Percentiles rank a stretch among this genome's conserved stretches.
Conservation (phyloP, 1,140 invertebrate genomes). For the Monomorium pharaonis region DNA sequence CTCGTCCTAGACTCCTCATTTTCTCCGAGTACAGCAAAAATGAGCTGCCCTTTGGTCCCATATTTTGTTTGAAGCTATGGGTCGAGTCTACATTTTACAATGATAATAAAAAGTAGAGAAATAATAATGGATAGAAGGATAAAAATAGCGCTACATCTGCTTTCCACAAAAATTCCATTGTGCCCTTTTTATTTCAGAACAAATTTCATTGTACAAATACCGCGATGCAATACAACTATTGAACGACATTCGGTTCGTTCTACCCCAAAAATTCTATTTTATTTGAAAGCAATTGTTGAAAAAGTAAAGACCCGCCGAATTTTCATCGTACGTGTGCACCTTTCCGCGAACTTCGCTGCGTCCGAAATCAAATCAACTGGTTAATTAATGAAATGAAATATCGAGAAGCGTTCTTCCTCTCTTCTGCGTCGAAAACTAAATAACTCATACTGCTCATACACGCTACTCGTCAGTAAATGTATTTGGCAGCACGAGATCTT, state of each 20-base stretch:
- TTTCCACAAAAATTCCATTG: slow-evolving; percentile 1
- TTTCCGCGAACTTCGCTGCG: neutral
- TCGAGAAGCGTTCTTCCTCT: slow-evolving; percentile 19
- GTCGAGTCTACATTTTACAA: neutral
- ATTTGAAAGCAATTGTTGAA: slow-evolving; percentile 28
- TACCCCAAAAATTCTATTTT: slow-evolving; percentile 38
- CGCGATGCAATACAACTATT: slow-evolving; percentile 14
- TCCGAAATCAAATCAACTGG: slow-evolving; percentile 27
- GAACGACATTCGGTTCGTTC: neutral
- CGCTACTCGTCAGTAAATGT: slow-evolving; percentile 15
- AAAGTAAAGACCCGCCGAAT: neutral
- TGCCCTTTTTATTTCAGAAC: slow-evolving; percentile 23
- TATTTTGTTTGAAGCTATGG: neutral
- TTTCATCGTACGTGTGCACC: neutral
- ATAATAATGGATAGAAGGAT: neutral
- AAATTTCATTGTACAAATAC: slow-evolving; percentile 45
- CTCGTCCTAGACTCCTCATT: too few relatives aligned
- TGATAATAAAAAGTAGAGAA: neutral
- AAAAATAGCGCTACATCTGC: neutral
- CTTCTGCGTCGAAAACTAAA: slow-evolving; percentile 36
- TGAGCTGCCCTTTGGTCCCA: too few relatives aligned
- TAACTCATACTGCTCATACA: slow-evolving; percentile 26
- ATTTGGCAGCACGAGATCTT: slow-evolving; percentile 3
- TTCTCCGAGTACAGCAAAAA: too few relatives aligned
- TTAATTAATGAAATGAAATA: slow-evolving; percentile 52